Conservation (phyloP, 1,140 invertebrate species). For the Brachionus rubens region DNA sequence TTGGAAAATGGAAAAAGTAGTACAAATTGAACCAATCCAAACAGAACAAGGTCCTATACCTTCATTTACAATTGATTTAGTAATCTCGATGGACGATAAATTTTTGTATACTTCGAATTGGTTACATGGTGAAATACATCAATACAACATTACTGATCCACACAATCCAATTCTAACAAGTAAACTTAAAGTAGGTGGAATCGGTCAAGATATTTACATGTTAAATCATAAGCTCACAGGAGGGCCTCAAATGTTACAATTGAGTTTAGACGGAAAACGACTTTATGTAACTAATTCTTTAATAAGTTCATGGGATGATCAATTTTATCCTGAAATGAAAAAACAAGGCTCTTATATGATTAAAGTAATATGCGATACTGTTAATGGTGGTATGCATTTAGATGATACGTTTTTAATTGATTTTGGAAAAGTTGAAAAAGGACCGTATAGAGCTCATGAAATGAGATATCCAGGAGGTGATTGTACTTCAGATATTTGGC, state of each 20-base stretch:
- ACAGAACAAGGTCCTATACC: constrained; percentile 69
- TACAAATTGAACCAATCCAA: constrained; percentile 71
- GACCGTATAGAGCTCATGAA: constrained; percentile 86
- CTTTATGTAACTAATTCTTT: constrained; percentile 87
- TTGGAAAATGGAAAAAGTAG: constrained; percentile 75
- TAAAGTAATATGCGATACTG: constrained; percentile 77
- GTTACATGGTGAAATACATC: constrained; percentile 88
- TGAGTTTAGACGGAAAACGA: constrained; percentile 87
- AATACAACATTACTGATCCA: constrained; percentile 85
- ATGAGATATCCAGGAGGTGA: constrained; percentile 89
- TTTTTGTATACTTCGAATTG: constrained; percentile 87
- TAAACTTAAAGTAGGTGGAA: constrained; percentile 60
- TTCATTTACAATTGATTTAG: constrained; percentile 87
- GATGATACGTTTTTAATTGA: constrained; percentile 85
- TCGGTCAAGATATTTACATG: background rate
- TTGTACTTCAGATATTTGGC: constrained; percentile 93
- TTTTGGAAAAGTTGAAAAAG: constrained; percentile 83
- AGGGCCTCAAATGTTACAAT: constrained; percentile 91
- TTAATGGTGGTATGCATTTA: constrained; percentile 78
- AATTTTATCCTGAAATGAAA: constrained; percentile 82
- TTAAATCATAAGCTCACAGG: constrained; percentile 77
- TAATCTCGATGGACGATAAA: constrained; percentile 88
- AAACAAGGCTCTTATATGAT: constrained; percentile 75
- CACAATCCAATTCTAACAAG: constrained; percentile 76
- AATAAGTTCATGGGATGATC: constrained; percentile 85